Percentiles rank a stretch among this genome's conserved stretches.
Evolutionary conservation across 2,113 vertebrate species (phyloP).

Genomic region (Cyanocitta stelleri): DNA sequence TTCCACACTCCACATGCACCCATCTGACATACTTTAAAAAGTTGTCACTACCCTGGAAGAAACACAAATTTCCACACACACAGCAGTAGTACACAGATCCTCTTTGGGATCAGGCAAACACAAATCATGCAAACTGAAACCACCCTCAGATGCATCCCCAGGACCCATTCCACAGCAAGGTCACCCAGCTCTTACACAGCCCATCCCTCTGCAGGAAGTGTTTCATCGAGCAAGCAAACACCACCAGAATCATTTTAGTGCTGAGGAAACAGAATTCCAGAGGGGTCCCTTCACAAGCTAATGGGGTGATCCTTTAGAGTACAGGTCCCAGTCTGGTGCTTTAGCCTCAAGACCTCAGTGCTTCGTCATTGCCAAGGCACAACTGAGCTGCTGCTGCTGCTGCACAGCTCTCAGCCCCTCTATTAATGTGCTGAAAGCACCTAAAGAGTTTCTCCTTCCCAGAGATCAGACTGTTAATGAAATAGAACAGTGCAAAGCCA

Average conservation of each 20-base stretch:
- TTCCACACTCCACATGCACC: neutral
- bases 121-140: neutral
- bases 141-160: fast-evolving
- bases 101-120: neutral
- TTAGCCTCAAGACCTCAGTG: neutral
- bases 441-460: neutral
- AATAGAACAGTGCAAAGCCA: neutral
- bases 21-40: neutral
- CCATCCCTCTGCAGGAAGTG: neutral
- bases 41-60: neutral
- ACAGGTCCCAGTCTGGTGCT: neutral
- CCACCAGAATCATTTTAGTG: neutral
- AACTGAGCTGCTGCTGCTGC: neutral
- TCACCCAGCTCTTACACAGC: neutral
- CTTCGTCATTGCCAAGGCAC: neutral
- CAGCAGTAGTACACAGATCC: neutral
- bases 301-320: neutral
- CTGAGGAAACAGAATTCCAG: neutral
- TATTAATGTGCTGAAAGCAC: neutral
- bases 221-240: neutral
- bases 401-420: neutral
- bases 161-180: neutral
- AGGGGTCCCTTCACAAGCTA: neutral
- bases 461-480: neutral
- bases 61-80: neutral